Conservation (phyloP, 2,113 vertebrate genomes). For the Grus americana region DNA sequence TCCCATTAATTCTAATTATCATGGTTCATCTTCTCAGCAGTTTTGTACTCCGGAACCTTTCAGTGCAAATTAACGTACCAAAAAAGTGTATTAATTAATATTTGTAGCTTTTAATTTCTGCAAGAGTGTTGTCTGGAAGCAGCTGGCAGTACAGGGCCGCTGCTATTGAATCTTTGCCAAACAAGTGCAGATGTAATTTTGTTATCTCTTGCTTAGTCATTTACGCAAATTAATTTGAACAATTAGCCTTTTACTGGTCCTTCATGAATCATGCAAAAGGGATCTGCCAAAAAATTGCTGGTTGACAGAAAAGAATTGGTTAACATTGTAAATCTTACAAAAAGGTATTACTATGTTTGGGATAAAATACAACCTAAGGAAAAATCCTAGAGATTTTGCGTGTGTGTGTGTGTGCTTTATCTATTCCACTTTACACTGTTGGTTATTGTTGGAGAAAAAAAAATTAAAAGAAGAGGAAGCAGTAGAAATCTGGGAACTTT, state of each 20-base stretch:
- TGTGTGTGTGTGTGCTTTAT: background rate
- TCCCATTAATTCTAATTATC: constrained; percentile 95
- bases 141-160: constrained; percentile 89
- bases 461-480: background rate
- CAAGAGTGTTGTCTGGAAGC: constrained; percentile 89
- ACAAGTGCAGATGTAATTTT: constrained; percentile 98
- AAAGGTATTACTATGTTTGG: constrained; percentile 61
- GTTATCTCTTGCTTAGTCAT: constrained; percentile 98
- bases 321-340: constrained; percentile 72
- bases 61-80: constrained; percentile 92
- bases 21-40: constrained; percentile 85
- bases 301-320: constrained; percentile 84
- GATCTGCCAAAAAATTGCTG: constrained; percentile 85
- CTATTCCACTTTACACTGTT: background rate
- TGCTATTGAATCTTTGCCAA: constrained; percentile 93
- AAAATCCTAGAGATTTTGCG: background rate
- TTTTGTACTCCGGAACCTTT: constrained; percentile 89
- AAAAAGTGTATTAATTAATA: constrained; percentile 97
- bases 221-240: constrained; percentile 98
- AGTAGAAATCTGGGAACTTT: background rate
- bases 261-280: constrained; percentile 94
- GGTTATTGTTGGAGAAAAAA: background rate
- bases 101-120: constrained; percentile 98
- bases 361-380: background rate
- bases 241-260: constrained; percentile 96